Evolutionary conservation across 92 coral and sea anemone genomes (phyloP).

Genomic region (Zoanthus gigantus): DNA sequence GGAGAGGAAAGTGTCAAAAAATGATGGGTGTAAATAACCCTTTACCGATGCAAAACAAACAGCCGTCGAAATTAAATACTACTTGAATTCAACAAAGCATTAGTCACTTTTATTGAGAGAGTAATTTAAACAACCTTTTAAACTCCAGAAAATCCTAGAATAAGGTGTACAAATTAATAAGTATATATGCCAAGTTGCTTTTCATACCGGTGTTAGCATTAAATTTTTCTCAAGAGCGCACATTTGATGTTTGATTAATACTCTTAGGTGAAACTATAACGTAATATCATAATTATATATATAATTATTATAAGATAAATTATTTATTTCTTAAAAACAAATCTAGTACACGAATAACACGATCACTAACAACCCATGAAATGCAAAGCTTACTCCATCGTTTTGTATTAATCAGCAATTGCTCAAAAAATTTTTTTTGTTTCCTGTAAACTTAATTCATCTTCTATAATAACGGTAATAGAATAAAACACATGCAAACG

Average conservation of each 20-base stretch:
- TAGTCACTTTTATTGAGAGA: conserved; percentile 6
- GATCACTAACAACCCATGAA: no score
- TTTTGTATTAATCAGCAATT: no score
- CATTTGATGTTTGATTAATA: background rate
- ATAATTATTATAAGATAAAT: background rate
- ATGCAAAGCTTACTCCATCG: no score
- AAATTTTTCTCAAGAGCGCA: background rate
- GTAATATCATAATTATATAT: background rate
- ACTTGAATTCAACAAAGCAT: background rate
- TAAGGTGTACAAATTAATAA: background rate
- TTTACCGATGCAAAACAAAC: background rate
- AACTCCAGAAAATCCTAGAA: background rate
- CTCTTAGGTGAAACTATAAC: background rate
- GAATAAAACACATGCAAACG: no score
- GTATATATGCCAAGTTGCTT: background rate
- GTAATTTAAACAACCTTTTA: background rate
- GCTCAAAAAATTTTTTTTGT: no score
- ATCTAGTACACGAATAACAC: no score
- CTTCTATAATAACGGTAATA: no score
- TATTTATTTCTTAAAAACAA: background rate
- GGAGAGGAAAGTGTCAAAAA: conserved; percentile 42
- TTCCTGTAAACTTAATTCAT: no score
- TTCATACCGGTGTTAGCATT: background rate
- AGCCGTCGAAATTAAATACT: background rate
- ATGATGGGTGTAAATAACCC: conserved; percentile 13